Percentiles rank a stretch among this genome's conserved stretches.
Conservation (phyloP, 2,797 vertebrate species). For the Sparidentex hasta region DNA sequence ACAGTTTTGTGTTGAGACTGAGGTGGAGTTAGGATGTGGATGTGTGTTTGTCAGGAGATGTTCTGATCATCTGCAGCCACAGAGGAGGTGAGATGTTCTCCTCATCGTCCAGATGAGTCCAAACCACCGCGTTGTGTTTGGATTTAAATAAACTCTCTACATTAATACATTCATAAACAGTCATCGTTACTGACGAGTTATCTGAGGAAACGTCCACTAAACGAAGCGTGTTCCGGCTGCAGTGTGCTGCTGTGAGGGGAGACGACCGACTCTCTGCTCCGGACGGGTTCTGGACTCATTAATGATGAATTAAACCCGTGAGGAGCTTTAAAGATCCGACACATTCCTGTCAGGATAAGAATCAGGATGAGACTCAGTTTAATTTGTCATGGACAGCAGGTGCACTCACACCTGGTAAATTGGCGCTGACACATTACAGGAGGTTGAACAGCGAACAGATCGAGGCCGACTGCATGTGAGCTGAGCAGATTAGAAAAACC, state of each 20-base stretch:
- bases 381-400: conserved; percentile 4
- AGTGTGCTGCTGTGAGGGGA: not conserved
- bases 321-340: conserved; percentile 17
- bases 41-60: no score
- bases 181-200: no score
- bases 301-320: conserved; percentile 25
- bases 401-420: conserved; percentile 12
- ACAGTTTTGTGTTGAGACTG: no score
- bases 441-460: not conserved
- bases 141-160: no score
- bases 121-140: no score
- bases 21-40: no score
- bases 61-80: no score
- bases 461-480: not conserved
- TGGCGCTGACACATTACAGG: not conserved
- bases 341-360: not conserved
- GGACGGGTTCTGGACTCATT: conserved; percentile 10
- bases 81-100: no score
- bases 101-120: no score
- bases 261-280: not conserved
- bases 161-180: no score
- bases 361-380: not conserved
- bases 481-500: not conserved
- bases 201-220: no score
- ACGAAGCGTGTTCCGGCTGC: no score